A percentile compares a stretch with the other conserved stretches of the same genome.
Evolutionary conservation across 1,140 invertebrate species (phyloP).

Genomic region (Drosophila carrolli): DNA sequence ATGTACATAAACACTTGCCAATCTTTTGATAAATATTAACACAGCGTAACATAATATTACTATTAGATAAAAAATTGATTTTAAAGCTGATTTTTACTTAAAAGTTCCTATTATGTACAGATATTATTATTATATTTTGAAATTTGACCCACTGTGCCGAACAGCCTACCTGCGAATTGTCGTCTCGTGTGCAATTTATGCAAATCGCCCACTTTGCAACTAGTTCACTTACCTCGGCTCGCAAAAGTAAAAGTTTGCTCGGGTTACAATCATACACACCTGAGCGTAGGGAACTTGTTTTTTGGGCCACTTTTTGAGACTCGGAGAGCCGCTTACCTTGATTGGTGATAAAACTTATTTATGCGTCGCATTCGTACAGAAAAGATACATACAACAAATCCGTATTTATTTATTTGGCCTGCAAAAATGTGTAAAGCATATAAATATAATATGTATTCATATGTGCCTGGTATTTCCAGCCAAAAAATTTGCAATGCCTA

Average conservation of each 20-base stretch:
- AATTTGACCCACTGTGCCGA: slow-evolving; percentile 21
- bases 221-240: slow-evolving; percentile 73
- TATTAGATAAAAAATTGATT: no score
- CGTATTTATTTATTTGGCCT: slow-evolving; percentile 55
- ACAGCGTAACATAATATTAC: neutral
- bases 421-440: slow-evolving; percentile 54
- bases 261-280: slow-evolving; percentile 35
- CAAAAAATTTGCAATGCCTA: slow-evolving; percentile 72
- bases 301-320: slow-evolving; percentile 57
- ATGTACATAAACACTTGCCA: no score
- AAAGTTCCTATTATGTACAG: no score
- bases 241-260: slow-evolving; percentile 78
- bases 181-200: slow-evolving; percentile 66
- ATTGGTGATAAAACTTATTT: slow-evolving; percentile 79
- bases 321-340: slow-evolving; percentile 73
- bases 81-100: no score
- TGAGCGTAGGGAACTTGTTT: slow-evolving; percentile 57
- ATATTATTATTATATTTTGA: no score
- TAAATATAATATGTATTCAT: slow-evolving; percentile 60
- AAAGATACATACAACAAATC: slow-evolving; percentile 39
- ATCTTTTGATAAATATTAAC: neutral
- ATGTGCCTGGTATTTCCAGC: slow-evolving; percentile 62
- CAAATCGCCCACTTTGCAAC: slow-evolving; percentile 74
- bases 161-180: slow-evolving; percentile 30
- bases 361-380: slow-evolving; percentile 62